phyloP scores from a whole-genome alignment of 37 sponge, comb jelly and placozoan genomes.

The Agelas oroides region DNA sequence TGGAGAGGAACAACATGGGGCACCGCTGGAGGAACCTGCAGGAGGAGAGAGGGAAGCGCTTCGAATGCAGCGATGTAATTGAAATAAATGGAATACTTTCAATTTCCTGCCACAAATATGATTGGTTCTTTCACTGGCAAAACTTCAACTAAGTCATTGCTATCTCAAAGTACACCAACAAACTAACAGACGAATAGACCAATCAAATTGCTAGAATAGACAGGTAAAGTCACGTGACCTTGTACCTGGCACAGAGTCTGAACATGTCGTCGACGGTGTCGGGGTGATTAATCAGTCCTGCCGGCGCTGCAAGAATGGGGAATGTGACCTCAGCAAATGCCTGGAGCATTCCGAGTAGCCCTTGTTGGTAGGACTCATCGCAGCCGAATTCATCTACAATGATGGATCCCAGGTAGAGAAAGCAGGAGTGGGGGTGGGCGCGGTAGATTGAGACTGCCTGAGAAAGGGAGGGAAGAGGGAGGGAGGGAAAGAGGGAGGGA shows the following conservation, averaged over 20 bases:
- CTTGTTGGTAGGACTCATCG: constrained; percentile 37
- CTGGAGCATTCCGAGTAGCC: constrained; percentile 63
- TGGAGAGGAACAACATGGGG: constrained; percentile 62
- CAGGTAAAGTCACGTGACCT: too few relatives aligned
- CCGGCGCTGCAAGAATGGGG: constrained; percentile 61
- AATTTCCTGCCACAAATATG: too few relatives aligned
- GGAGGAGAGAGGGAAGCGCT: neutral
- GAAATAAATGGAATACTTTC: too few relatives aligned
- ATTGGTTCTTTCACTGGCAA: too few relatives aligned
- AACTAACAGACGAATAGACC: too few relatives aligned
- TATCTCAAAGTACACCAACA: too few relatives aligned
- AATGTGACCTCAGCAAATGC: constrained; percentile 61
- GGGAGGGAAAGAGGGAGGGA: too few relatives aligned
- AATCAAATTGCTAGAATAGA: too few relatives aligned
- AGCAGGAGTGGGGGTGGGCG: constrained; percentile 83
- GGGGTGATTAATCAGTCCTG: constrained; percentile 80
- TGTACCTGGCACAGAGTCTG: constrained; percentile 88
- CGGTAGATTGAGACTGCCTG: constrained; percentile 59
- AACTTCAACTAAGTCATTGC: neutral
- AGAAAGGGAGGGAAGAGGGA: neutral
- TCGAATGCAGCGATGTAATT: too few relatives aligned
- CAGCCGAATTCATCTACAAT: constrained; percentile 89
- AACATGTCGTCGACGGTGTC: constrained; percentile 96
- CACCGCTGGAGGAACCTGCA: constrained; percentile 77
- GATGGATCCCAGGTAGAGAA: constrained; percentile 87